Conservation (phyloP, 2,888 invertebrate genomes). For the Loripinus fragilis region DNA sequence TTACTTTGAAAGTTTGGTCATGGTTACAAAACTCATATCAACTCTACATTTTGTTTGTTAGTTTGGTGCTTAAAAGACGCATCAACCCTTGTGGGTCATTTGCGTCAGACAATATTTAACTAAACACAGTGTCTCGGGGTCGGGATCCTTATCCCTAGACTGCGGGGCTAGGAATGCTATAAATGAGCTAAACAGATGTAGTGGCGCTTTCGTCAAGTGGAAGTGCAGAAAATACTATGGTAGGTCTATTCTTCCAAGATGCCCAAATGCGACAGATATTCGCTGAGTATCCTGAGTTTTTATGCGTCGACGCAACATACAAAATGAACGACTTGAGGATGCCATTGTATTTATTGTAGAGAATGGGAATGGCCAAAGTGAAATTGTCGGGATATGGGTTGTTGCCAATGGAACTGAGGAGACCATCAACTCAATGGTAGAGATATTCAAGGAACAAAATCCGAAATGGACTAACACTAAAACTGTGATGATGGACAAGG, state of each 20-base stretch:
- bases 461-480: conserved; percentile 23
- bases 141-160: too few relatives aligned
- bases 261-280: conserved; percentile 5
- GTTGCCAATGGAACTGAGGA: conserved; percentile 24
- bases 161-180: too few relatives aligned
- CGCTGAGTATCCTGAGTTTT: conserved; percentile 16
- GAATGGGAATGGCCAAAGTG: conserved; percentile 35
- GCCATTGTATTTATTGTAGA: conserved; percentile 26
- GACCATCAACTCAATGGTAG: conserved; percentile 4
- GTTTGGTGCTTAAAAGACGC: too few relatives aligned
- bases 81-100: too few relatives aligned
- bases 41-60: too few relatives aligned
- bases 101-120: too few relatives aligned
- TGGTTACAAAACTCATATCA: too few relatives aligned
- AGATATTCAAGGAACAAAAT: conserved; percentile 34
- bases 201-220: too few relatives aligned
- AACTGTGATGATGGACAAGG: conserved; percentile 32
- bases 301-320: conserved; percentile 35
- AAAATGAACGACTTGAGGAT: conserved; percentile 33
- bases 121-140: too few relatives aligned
- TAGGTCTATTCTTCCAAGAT: conserved; percentile 36
- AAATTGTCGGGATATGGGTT: conserved; percentile 24
- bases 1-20: too few relatives aligned
- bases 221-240: conserved; percentile 5
- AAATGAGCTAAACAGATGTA: too few relatives aligned